phyloP scores from a whole-genome alignment of 2,797 vertebrate genomes.

The Microhierax caerulescens region DNA sequence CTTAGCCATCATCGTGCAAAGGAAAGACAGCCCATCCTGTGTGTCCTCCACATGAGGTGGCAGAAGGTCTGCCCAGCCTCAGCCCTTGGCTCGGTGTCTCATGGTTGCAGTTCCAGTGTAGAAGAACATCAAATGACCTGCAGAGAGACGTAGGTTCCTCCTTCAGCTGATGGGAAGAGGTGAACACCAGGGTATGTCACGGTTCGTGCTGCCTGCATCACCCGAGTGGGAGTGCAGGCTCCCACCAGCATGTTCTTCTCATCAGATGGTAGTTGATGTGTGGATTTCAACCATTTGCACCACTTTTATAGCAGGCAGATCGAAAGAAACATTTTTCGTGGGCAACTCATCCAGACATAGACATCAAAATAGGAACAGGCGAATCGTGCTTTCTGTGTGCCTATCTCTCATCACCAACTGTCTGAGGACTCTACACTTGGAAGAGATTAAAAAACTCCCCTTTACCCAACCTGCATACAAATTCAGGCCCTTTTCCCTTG shows the following conservation, averaged over 20 bases:
- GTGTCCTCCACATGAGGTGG: not conserved
- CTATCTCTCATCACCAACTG: not conserved
- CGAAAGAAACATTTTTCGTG: not conserved
- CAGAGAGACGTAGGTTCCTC: not conserved
- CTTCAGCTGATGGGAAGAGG: not conserved
- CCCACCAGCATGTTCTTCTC: not conserved
- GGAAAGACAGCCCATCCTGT: not conserved
- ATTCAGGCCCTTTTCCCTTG: not conserved
- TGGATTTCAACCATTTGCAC: not conserved
- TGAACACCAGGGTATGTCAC: not conserved
- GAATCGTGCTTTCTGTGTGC: not conserved
- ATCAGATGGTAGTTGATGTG: not conserved
- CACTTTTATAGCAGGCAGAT: not conserved
- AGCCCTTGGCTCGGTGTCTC: accelerated
- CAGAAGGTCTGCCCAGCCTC: not conserved
- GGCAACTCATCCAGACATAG: not conserved
- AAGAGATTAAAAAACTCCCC: not conserved
- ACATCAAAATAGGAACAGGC: not conserved
- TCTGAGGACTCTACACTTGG: not conserved
- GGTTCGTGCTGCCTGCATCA: accelerated
- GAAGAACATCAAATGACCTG: too few species aligned
- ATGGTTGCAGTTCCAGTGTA: accelerated
- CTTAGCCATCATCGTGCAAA: accelerated
- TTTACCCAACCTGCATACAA: accelerated
- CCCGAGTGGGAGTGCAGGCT: not conserved